Conservation (phyloP, 2,888 invertebrate genomes). For the Nasonia oneida region DNA sequence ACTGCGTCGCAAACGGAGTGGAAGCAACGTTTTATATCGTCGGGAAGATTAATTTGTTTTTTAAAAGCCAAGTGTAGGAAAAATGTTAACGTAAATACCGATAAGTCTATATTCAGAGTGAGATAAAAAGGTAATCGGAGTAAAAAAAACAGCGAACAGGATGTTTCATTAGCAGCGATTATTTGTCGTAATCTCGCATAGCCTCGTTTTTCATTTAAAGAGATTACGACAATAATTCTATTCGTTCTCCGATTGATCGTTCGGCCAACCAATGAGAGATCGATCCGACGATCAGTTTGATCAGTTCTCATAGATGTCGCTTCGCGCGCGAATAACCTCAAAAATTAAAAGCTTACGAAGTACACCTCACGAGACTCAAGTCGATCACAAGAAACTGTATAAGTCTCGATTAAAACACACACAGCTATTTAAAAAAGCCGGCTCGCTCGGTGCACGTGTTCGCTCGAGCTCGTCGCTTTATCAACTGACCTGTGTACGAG, state of each 20-base stretch:
- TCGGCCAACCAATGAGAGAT: too few species aligned
- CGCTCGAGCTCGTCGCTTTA: not conserved
- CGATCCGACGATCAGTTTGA: too few species aligned
- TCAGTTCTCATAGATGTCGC: too few species aligned
- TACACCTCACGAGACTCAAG: too few species aligned
- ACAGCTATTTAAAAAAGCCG: not conserved
- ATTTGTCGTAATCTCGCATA: too few species aligned
- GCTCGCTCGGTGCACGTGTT: not conserved
- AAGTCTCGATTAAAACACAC: not conserved
- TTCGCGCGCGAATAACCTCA: too few species aligned
- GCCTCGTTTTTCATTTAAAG: too few species aligned
- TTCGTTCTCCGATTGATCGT: too few species aligned
- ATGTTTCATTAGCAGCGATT: not conserved
- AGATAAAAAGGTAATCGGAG: not conserved
- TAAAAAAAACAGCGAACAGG: too few species aligned
- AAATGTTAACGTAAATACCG: not conserved
- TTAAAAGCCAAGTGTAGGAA: not conserved
- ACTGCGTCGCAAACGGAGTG: too few species aligned
- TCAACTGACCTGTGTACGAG: constrained; percentile 13
- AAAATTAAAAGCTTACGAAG: too few species aligned
- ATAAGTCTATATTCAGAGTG: not conserved
- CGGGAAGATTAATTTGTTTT: not conserved
- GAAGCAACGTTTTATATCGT: not conserved
- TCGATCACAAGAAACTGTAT: not conserved
- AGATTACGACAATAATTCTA: too few species aligned